Evolutionary conservation across 2,888 invertebrate genomes (phyloP), one percentile per base, ranked within the genome.

Genomic region (Tetranychus piercei): DNA sequence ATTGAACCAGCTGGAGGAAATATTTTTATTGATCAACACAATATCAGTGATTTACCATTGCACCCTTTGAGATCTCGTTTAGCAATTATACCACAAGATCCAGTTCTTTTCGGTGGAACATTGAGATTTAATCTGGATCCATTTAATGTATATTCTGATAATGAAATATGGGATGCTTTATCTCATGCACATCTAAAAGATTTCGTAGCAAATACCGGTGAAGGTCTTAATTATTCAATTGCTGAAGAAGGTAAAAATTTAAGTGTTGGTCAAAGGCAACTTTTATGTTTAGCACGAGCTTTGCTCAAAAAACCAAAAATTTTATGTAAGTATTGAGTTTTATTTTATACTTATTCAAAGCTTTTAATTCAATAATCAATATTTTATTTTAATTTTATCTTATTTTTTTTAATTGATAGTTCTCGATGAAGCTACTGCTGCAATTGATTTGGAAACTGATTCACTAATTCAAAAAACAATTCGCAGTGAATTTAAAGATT

Each of bases 101-200:
- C 95, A 0, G 92, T 95, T 71, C 85, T 96, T 76, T 96, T 96
- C 85, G 92, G 93, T 22, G 95, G 95, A 72, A 89, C 89, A 7
- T 84, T 96, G 79, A 87, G 95, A 73, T 87, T 91, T 84, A 96
- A 96, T 85, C 86, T 96, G 77, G 96, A 96, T 85, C 96, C 96
- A 5, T 93, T 94, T 83, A 86, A 87, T 15, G 43, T 44, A 2
- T 75, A 74, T 44, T 23, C 81, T 0, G 87, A 87, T 79, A 83
- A 81, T 23, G 83, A 85, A 45, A 79, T 87, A 44, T 87, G 87
- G 87, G 78, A 79, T 34, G 82, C 85, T 4, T 80, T 87, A 44
- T 86, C 86, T 75, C 82, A 83, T 76, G 83, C 86, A 5, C 85
- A 86, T 80, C 81, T 87, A 73, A 82, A 81, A 78, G 76, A 79